Evolutionary conservation across 1,140 invertebrate genomes (phyloP), one percentile per base, ranked within the genome.

Genomic region (Bombus superbus): DNA sequence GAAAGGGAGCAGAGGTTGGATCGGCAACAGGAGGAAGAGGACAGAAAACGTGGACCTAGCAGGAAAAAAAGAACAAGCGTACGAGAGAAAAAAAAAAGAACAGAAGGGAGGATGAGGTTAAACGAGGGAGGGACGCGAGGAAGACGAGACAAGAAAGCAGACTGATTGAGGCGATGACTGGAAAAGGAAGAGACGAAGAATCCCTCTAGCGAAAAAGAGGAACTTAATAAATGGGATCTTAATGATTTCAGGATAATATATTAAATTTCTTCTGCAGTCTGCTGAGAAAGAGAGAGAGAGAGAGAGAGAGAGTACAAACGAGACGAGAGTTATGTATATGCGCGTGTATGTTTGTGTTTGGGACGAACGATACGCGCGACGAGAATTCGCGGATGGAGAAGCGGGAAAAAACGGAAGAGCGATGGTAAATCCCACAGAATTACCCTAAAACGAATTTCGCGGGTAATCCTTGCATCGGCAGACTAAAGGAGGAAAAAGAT

Each of bases 361-460:
- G 38, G 9, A 11, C 22, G 18, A 38, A 38, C 68, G 68, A 40
- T 25, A 25, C 38, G 28, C 40, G 47, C 32, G 35, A 11, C 62
- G 18, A 53, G 18, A 53, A 53, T 32, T 42, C 62, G 35, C 59
- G 59, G 2, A 10, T 18, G 8, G 15, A 32, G 4, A 25, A 5
- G 38, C 35, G 4, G 32, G 44, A 62, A 42, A 71, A 44, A 62
- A 32, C 38, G 77, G 25, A 42, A 10, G 64, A 75, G 25, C 32
- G 75, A 62, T 68, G 53, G 77, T 80, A 80, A 72, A 84, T 84
- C 83, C 79, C 40, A 32, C 10, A 18, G 83, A 84, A 84, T 84
- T 84, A 84, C 40, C 83, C n/a, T 84, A 79, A 80, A 84, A 84
- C 76, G 76, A 84, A 84, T 84, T 84, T 80, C 76, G 47, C 53